A percentile compares a stretch with the other conserved stretches of the same genome.
These are phyloP conservation scores for Ctenopoma multispine DNA, from an alignment of 2,797 vertebrate genomes.

Conservation along the genomic window DNA sequence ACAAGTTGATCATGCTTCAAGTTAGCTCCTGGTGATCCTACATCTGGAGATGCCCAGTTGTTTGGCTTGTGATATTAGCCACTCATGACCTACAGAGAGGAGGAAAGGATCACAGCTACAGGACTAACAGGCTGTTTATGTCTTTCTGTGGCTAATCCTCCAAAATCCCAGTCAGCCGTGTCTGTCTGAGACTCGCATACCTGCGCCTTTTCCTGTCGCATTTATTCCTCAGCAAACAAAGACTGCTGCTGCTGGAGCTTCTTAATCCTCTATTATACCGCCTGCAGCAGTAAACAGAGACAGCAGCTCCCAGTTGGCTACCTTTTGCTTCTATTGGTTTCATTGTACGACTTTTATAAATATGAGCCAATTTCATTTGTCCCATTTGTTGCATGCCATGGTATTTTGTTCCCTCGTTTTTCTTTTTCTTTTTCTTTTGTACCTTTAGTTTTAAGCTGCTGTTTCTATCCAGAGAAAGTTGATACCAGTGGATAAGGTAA, in stretches of 20 bases:
- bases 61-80: slow-evolving; percentile 1
- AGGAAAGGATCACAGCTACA: slow-evolving; percentile 33
- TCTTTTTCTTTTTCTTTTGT: not conserved
- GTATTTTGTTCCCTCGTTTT: not conserved
- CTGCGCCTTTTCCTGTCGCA: slow-evolving; percentile 22
- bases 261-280: slow-evolving; percentile 46
- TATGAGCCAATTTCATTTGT: not conserved
- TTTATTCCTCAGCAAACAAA: slow-evolving; percentile 39
- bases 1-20: slow-evolving; percentile 20
- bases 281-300: slow-evolving; percentile 26
- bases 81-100: slow-evolving; percentile 2
- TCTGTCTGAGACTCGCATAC: slow-evolving; percentile 47
- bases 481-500: not conserved
- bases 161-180: slow-evolving; percentile 47
- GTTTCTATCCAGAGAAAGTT: not conserved
- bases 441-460: not conserved
- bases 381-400: not conserved
- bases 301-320: slow-evolving; percentile 2
- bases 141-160: slow-evolving; percentile 53
- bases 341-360: not conserved
- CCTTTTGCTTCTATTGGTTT: not conserved
- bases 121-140: slow-evolving; percentile 38
- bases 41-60: slow-evolving; percentile 5
- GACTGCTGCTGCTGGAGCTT: not conserved
- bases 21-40: slow-evolving; percentile 12